These are phyloP conservation scores for Lypha dubia DNA, from an alignment of 2,888 invertebrate genomes.

Conservation along the genomic window DNA sequence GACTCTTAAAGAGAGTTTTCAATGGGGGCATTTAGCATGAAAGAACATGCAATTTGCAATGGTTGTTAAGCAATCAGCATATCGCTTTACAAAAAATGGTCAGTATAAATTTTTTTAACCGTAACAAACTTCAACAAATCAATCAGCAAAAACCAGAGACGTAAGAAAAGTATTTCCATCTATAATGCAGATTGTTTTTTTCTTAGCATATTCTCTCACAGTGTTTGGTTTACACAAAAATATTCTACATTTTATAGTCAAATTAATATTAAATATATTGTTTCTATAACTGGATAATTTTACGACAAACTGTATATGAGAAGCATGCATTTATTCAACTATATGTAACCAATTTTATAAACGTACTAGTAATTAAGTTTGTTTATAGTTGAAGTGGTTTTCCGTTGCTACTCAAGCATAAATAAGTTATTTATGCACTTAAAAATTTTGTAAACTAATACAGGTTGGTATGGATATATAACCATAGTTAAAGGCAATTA, in stretches of 20 bases:
- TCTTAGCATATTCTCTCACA: neutral
- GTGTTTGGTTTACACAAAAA: neutral
- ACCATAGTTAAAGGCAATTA: neutral
- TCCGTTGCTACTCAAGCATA: constrained; percentile 23
- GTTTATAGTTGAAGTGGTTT: constrained; percentile 28
- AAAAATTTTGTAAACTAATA: constrained; percentile 14
- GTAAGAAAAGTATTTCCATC: too few relatives aligned
- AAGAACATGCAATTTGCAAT: too few relatives aligned
- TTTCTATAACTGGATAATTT: neutral
- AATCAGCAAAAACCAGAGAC: too few relatives aligned
- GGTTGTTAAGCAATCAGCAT: too few relatives aligned
- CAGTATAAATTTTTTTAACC: too few relatives aligned
- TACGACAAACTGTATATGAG: neutral
- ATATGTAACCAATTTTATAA: neutral
- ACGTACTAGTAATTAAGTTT: constrained; percentile 31
- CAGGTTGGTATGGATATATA: neutral
- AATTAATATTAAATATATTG: too few relatives aligned
- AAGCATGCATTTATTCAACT: neutral
- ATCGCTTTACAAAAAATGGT: too few relatives aligned
- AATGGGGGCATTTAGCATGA: too few relatives aligned
- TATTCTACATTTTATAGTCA: too few relatives aligned
- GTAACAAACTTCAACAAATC: too few relatives aligned
- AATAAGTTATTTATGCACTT: constrained; percentile 39
- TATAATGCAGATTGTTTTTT: neutral
- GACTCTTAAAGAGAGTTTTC: too few relatives aligned